Conservation (phyloP, 2,888 invertebrate species). For the Peribatodes rhomboidaria region DNA sequence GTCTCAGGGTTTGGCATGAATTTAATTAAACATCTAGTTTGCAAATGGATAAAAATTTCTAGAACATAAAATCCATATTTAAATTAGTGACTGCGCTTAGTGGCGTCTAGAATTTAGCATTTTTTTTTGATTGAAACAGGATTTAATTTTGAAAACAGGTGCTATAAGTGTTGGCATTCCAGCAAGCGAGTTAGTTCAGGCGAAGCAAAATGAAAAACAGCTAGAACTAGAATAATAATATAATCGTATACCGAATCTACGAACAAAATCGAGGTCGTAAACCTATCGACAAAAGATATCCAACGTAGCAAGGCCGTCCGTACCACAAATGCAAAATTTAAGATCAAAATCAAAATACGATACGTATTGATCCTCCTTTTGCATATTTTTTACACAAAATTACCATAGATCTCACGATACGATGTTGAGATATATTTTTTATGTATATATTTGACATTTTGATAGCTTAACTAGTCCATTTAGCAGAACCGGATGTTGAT, state of each 20-base stretch:
- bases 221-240: conserved; percentile 8
- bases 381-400: conserved; percentile 24
- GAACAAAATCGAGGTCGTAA: conserved; percentile 41
- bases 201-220: background rate
- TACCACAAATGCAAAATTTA: conserved; percentile 20
- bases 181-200: background rate
- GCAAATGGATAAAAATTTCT: background rate
- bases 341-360: conserved; percentile 31
- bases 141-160: conserved; percentile 10
- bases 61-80: background rate
- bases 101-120: conserved; percentile 30
- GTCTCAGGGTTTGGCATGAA: background rate
- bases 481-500: conserved; percentile 33
- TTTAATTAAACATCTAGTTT: background rate
- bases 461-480: conserved; percentile 22
- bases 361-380: conserved; percentile 9
- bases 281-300: conserved; percentile 40
- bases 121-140: conserved; percentile 11
- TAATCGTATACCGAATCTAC: conserved; percentile 19
- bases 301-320: conserved; percentile 12
- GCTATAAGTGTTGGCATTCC: conserved; percentile 5
- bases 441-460: background rate
- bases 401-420: conserved; percentile 31
- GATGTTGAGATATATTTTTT: background rate
- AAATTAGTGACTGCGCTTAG: background rate